These are phyloP conservation scores for Lamellibrachia satsuma DNA, from an alignment of 2,888 invertebrate species.

Conservation along the genomic window DNA sequence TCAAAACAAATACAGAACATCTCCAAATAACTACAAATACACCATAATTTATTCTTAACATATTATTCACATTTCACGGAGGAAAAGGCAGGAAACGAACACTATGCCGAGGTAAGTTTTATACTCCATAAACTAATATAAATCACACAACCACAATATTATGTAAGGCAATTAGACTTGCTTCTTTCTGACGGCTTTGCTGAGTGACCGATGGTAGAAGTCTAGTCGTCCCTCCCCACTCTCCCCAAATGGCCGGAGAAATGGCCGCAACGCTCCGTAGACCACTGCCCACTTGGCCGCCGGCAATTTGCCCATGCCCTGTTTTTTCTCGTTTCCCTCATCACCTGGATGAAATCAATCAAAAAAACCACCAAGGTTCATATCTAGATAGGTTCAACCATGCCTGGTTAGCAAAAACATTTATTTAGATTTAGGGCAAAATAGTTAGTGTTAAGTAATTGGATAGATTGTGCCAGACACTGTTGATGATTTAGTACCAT, in stretches of 20 bases:
- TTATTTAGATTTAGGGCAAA: neutral
- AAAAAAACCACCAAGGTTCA: neutral
- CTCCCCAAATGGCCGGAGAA: constrained; percentile 61
- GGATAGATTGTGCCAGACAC: no score
- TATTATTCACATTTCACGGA: neutral
- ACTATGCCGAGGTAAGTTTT: neutral
- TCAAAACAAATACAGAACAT: neutral
- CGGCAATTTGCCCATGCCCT: constrained; percentile 41
- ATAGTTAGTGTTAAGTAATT: neutral
- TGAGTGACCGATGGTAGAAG: constrained; percentile 63
- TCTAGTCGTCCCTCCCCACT: constrained; percentile 61
- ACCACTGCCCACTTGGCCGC: constrained; percentile 58
- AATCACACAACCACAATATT: neutral
- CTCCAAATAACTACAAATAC: neutral
- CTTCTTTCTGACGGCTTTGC: constrained; percentile 62
- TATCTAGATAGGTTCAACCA: neutral
- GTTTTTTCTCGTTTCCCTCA: constrained; percentile 13
- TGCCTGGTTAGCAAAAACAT: neutral
- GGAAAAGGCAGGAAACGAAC: neutral
- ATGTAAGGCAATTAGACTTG: constrained; percentile 43
- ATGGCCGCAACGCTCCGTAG: constrained; percentile 59
- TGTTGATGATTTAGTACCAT: no score
- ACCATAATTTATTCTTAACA: neutral
- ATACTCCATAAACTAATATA: neutral
- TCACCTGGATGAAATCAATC: neutral